Evolutionary conservation across 1,140 invertebrate genomes (phyloP).

Genomic region (Gryon sp.): DNA sequence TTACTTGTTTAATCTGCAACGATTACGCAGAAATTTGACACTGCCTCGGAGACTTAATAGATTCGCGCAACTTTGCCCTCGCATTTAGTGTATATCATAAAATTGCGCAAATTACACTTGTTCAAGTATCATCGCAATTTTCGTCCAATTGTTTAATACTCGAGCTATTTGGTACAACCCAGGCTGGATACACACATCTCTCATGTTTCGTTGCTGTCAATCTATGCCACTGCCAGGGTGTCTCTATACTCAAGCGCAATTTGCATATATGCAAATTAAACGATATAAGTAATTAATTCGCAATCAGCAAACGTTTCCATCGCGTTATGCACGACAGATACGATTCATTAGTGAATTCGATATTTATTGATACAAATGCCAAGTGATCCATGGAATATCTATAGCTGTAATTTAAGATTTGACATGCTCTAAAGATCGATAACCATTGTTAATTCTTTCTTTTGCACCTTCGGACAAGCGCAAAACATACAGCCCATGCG

Average conservation of each 20-base stretch:
- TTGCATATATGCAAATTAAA: constrained; percentile 77
- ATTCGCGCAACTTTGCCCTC: background rate
- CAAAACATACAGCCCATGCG: constrained; percentile 3
- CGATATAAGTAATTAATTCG: constrained; percentile 79
- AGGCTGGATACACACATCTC: constrained; percentile 17
- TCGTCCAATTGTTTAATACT: too few species aligned
- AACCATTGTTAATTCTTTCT: background rate
- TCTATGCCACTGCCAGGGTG: constrained; percentile 46
- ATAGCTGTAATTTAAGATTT: constrained; percentile 56
- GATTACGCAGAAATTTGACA: constrained; percentile 15
- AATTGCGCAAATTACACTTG: background rate
- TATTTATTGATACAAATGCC: constrained; percentile 70
- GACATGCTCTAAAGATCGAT: constrained; percentile 26
- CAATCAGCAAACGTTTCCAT: constrained; percentile 72
- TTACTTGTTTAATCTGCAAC: too few species aligned
- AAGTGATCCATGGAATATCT: constrained; percentile 40
- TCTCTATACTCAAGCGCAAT: constrained; percentile 61
- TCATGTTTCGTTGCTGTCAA: constrained; percentile 47
- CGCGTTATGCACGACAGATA: constrained; percentile 69
- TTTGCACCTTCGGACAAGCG: background rate
- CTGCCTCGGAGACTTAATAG: background rate
- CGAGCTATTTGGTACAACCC: too few species aligned
- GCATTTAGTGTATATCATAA: too few species aligned
- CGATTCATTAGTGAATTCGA: constrained; percentile 74
- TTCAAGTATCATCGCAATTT: too few species aligned